phyloP scores from a whole-genome alignment of 35 echinoderm and acorn worm genomes.

The Lytechinus variegatus region DNA sequence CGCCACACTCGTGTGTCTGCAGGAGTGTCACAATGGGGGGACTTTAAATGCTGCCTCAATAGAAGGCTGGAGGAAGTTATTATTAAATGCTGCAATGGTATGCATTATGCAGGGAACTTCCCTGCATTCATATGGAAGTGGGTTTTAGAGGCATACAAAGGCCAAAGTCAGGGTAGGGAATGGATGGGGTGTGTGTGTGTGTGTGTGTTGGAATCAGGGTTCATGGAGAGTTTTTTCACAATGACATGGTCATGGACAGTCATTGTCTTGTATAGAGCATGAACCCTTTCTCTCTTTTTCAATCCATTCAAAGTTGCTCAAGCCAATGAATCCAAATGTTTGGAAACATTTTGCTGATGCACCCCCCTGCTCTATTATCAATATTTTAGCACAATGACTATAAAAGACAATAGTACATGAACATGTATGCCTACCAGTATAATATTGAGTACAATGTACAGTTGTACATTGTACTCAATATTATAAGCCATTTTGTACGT shows the following conservation, averaged over 20 bases:
- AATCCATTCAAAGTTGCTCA: not conserved
- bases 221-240: not conserved
- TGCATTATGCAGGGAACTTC: not conserved
- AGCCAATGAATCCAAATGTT: not conserved
- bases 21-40: not conserved
- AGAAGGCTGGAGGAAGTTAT: not conserved
- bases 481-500: too few relatives aligned
- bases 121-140: not conserved
- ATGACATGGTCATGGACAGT: not conserved
- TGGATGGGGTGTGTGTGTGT: too few relatives aligned
- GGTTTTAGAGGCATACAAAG: not conserved
- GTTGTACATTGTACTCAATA: too few relatives aligned
- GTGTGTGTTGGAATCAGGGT: not conserved
- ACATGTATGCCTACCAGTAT: too few relatives aligned
- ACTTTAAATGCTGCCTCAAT: slow-evolving; percentile 1
- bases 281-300: not conserved
- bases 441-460: too few relatives aligned
- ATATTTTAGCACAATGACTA: too few relatives aligned
- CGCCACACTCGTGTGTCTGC: not conserved
- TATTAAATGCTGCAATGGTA: not conserved
- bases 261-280: not conserved
- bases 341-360: too few relatives aligned
- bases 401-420: too few relatives aligned
- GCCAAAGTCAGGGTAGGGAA: not conserved
- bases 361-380: too few relatives aligned